Evolutionary conservation across 1,140 invertebrate genomes (phyloP).

Genomic region (Meteorus sp.): DNA sequence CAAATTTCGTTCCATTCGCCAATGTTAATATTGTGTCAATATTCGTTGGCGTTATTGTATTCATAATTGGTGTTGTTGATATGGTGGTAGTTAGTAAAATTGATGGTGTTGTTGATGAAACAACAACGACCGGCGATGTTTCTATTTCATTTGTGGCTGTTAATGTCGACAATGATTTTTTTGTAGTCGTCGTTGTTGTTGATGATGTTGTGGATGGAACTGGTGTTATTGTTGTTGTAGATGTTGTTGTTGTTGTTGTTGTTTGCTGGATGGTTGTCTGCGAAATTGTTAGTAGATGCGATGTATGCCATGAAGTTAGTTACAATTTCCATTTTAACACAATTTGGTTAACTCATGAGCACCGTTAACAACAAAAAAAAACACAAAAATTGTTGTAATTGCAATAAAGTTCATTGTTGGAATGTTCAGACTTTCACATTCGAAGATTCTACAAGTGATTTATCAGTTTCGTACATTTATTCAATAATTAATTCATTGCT

Average conservation of each 20-base stretch:
- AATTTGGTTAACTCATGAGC: too few relatives aligned
- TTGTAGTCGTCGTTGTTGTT: conserved; percentile 30
- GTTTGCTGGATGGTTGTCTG: conserved; percentile 49
- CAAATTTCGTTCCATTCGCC: not conserved
- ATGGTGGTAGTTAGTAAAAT: not conserved
- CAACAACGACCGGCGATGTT: not conserved
- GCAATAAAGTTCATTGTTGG: too few relatives aligned
- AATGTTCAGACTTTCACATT: too few relatives aligned
- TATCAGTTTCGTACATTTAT: too few relatives aligned
- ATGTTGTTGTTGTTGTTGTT: conserved; percentile 31
- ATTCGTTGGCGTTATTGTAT: too few relatives aligned
- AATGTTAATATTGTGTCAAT: not conserved
- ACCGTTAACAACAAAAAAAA: too few relatives aligned
- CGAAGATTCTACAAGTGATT: too few relatives aligned
- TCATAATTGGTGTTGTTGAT: not conserved
- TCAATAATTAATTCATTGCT: too few relatives aligned
- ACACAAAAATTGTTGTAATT: too few relatives aligned
- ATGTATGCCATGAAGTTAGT: conserved; percentile 53
- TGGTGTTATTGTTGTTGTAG: conserved; percentile 27
- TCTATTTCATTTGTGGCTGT: conserved; percentile 29
- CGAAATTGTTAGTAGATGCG: conserved; percentile 57
- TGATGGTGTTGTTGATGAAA: not conserved
- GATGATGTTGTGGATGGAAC: conserved; percentile 34
- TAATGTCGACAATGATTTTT: not conserved
- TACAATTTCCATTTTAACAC: conserved; percentile 35